Evolutionary conservation across 2,888 invertebrate species (phyloP).

Genomic region (Alentia gelatinosa): DNA sequence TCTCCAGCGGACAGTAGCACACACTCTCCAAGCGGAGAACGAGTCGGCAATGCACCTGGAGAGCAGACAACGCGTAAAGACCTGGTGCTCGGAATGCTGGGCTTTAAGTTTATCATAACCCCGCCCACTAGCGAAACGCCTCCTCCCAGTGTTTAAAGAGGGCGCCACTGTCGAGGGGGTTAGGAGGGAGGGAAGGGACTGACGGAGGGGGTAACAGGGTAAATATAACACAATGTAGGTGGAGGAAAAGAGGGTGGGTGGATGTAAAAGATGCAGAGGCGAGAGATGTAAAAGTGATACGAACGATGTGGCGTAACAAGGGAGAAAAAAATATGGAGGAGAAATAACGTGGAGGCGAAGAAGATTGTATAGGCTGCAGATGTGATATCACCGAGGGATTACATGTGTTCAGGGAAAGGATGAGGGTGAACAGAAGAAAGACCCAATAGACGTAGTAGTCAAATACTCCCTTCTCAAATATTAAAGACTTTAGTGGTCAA

Average conservation of each 20-base stretch:
- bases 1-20: background rate
- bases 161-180: background rate
- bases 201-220: background rate
- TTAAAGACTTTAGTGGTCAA: too few species aligned
- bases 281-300: background rate
- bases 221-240: background rate
- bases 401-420: too few species aligned
- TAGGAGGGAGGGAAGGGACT: background rate
- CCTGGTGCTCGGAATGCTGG: background rate
- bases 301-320: background rate
- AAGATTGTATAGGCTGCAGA: background rate
- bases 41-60: background rate
- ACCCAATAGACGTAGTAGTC: too few species aligned
- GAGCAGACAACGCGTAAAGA: slow-evolving; percentile 36
- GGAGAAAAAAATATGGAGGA: background rate
- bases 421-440: too few species aligned
- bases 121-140: background rate
- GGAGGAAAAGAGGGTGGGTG: background rate
- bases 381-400: too few species aligned
- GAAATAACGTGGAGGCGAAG: background rate
- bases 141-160: background rate
- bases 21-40: slow-evolving; percentile 14
- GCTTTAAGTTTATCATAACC: slow-evolving; percentile 34
- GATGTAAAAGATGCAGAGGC: background rate
- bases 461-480: too few species aligned